Evolutionary conservation across 1,140 invertebrate species (phyloP), one percentile per base, ranked within the genome.

Genomic region (Asbolus verrucosus): DNA sequence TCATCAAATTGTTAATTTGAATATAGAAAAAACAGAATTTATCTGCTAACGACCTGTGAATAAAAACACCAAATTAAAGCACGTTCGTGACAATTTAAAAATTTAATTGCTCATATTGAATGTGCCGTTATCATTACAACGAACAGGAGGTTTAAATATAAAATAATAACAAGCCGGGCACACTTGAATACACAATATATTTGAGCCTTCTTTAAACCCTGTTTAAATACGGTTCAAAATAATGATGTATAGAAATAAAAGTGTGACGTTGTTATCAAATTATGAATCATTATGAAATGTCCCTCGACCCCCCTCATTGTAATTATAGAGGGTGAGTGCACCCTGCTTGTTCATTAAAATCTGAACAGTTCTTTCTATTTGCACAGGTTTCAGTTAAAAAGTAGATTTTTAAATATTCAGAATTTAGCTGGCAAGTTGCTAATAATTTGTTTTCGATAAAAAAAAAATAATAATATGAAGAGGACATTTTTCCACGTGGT

Each of bases 61-160:
- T 43, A 43, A 43, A 43, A 43, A 43, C 39, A 38, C 33, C 33
- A 2, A 2, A 38, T 13, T 6, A 27, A 27, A 15, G 3, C 16
- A 46, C 19, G 15, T 46, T 46, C 41, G 41, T 46, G 41, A 46
- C 41, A 46, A 19, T 46, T 6, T 46, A 8, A 46, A 46, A 46
- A 46, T 46, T 46, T 46, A 46, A 46, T 46, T 46, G 18, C 16
- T 16, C 41, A 46, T 18, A 46, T 16, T 18, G 16, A 46, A 46
- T 18, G n/a, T 46, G 16, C 16, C 19, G n/a, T 46, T 46, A 46
- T 46, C 41, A 46, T n/a, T 46, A 14, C 19, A 46, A 46, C 15
- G 16, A 14, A 16, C 19, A 18, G 18, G 18, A 43, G n/a, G n/a
- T n/a, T 43, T 15, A 19, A 6, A 46, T 46, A 18, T 46, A 46